phyloP scores from a whole-genome alignment of 2,113 vertebrate genomes.

The Halichoeres trimaculatus region DNA sequence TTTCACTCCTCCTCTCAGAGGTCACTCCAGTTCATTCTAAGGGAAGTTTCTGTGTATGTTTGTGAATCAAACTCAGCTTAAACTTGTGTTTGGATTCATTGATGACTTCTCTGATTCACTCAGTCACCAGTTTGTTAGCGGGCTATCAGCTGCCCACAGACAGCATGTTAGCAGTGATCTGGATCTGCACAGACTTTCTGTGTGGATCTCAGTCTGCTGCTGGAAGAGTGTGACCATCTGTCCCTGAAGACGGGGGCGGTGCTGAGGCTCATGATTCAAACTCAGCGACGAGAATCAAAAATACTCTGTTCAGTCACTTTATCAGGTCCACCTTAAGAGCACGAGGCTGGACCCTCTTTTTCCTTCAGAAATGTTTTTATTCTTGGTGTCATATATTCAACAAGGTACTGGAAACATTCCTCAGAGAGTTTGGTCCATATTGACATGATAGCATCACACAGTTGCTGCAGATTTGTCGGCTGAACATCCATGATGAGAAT shows the following conservation, averaged over 20 bases:
- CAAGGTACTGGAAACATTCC: too few relatives aligned
- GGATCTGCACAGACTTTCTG: slow-evolving; percentile 21
- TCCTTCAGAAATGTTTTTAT: too few relatives aligned
- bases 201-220: slow-evolving; percentile 40
- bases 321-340: too few relatives aligned
- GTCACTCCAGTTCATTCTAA: background rate
- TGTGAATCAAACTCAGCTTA: background rate
- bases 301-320: too few relatives aligned
- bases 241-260: slow-evolving; percentile 40
- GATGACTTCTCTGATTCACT: slow-evolving; percentile 8
- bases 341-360: too few relatives aligned
- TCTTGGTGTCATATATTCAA: too few relatives aligned
- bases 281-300: background rate
- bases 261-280: slow-evolving; percentile 18
- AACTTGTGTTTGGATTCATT: background rate
- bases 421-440: too few relatives aligned
- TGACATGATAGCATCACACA: too few relatives aligned
- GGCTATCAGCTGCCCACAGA: slow-evolving; percentile 28
- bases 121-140: slow-evolving; percentile 17
- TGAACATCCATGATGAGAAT: too few relatives aligned
- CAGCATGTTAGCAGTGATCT: slow-evolving; percentile 19
- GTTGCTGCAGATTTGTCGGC: too few relatives aligned
- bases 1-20: background rate
- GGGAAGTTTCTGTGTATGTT: background rate
- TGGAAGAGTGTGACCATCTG: slow-evolving; percentile 55